Conservation (phyloP, 2,113 vertebrate species). For the Corythoichthys intestinalis region DNA sequence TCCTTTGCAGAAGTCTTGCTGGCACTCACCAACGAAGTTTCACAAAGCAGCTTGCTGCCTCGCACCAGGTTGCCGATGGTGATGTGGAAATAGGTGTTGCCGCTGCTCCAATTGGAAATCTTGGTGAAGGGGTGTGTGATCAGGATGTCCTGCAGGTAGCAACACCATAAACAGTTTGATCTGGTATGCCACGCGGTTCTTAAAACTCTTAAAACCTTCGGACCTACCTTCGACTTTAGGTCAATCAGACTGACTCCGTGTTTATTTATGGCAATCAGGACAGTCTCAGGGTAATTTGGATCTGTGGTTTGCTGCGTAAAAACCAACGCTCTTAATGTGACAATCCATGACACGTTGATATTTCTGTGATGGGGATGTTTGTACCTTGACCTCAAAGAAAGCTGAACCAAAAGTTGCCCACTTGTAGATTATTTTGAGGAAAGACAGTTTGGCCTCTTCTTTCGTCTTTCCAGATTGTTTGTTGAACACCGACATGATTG, state of each 20-base stretch:
- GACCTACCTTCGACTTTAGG: slow-evolving; percentile 86
- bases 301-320: slow-evolving; percentile 91
- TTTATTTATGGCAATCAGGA: slow-evolving; percentile 97
- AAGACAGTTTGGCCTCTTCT: slow-evolving; percentile 92
- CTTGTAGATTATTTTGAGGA: slow-evolving; percentile 93
- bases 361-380: fast-evolving
- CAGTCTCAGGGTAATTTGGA: slow-evolving; percentile 94
- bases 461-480: slow-evolving; percentile 87
- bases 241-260: slow-evolving; percentile 97
- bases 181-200: not conserved
- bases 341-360: not conserved
- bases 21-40: slow-evolving; percentile 87
- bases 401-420: slow-evolving; percentile 97
- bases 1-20: not conserved
- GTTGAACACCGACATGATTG: slow-evolving; percentile 88
- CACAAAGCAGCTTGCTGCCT: slow-evolving; percentile 92
- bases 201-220: not conserved
- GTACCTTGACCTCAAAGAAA: slow-evolving; percentile 98
- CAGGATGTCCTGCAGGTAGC: slow-evolving; percentile 80
- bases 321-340: not conserved
- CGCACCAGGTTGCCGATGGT: slow-evolving; percentile 94
- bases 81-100: slow-evolving; percentile 96
- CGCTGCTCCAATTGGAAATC: slow-evolving; percentile 98
- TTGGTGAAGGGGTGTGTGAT: slow-evolving; percentile 95
- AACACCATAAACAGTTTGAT: not conserved